These are phyloP conservation scores for Rhynchomys soricoides DNA, from an alignment of 2,113 vertebrate genomes.

Conservation along the genomic window DNA sequence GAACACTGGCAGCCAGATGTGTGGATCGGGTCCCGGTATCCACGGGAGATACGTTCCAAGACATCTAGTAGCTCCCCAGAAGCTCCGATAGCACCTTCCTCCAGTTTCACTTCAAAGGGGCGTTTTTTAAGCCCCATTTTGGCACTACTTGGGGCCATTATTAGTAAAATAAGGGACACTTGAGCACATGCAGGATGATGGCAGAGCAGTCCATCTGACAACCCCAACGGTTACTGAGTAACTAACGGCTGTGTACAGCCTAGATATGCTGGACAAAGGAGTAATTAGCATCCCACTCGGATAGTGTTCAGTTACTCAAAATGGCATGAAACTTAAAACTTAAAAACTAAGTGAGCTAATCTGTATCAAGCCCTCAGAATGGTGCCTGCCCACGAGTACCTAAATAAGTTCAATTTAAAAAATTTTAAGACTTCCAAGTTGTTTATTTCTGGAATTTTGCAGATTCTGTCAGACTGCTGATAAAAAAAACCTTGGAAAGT, in stretches of 20 bases:
- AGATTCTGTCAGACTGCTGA: neutral
- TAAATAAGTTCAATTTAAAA: neutral
- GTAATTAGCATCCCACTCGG: neutral
- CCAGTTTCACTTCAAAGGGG: neutral
- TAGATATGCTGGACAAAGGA: neutral
- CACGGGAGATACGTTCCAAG: neutral
- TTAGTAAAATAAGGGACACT: neutral
- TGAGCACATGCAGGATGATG: neutral
- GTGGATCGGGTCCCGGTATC: neutral
- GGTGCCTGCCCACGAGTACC: neutral
- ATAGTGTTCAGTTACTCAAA: neutral
- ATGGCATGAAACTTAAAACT: neutral
- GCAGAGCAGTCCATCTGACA: neutral
- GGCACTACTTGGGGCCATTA: neutral
- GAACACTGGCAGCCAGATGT: neutral
- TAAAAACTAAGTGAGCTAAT: neutral
- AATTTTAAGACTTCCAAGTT: neutral
- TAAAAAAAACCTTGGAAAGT: neutral
- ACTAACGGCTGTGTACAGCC: neutral
- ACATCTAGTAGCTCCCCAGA: neutral
- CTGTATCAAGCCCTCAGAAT: neutral
- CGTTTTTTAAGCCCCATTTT: neutral
- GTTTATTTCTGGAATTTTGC: neutral
- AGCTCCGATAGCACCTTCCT: neutral
- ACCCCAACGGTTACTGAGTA: neutral